phyloP scores from a whole-genome alignment of 2,888 invertebrate species.

The Hybos culiciformis region DNA sequence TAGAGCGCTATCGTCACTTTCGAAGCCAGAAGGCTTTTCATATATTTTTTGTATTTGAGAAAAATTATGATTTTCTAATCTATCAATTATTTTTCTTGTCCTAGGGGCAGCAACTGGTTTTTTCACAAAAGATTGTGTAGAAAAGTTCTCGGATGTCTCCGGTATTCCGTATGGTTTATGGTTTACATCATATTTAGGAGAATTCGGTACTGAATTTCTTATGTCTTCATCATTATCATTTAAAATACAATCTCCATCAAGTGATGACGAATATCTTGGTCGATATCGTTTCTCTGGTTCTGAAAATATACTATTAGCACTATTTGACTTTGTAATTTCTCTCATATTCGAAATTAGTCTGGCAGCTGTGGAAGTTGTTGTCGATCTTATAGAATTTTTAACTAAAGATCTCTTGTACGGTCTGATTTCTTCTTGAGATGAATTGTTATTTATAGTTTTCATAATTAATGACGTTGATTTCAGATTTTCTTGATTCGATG shows the following conservation, averaged over 20 bases:
- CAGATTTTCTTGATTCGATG: conserved; percentile 24
- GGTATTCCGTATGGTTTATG: too few species aligned
- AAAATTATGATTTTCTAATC: conserved; percentile 25
- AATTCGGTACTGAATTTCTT: not conserved
- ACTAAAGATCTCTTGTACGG: not conserved
- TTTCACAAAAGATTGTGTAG: conserved; percentile 2
- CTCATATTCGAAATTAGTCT: conserved; percentile 13
- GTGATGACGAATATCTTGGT: conserved; percentile 13
- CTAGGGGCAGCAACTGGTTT: conserved; percentile 28
- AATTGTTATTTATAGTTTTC: conserved; percentile 30
- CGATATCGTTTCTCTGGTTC: conserved; percentile 10
- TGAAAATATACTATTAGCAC: conserved; percentile 11
- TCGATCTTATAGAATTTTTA: conserved; percentile 8
- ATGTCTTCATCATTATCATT: conserved; percentile 6
- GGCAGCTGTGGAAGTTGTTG: conserved; percentile 18
- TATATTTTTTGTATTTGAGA: conserved; percentile 30
- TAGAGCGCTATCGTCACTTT: conserved; percentile 38
- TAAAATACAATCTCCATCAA: conserved; percentile 15
- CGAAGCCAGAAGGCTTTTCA: conserved; percentile 33
- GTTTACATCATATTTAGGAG: too few species aligned
- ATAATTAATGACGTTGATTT: conserved; percentile 36
- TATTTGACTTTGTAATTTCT: conserved; percentile 13
- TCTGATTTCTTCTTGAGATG: not conserved
- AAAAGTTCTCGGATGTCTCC: not conserved
- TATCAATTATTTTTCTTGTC: conserved; percentile 27